Conservation (phyloP, 2,888 invertebrate genomes). For the Rhorus exstirpatorius region DNA sequence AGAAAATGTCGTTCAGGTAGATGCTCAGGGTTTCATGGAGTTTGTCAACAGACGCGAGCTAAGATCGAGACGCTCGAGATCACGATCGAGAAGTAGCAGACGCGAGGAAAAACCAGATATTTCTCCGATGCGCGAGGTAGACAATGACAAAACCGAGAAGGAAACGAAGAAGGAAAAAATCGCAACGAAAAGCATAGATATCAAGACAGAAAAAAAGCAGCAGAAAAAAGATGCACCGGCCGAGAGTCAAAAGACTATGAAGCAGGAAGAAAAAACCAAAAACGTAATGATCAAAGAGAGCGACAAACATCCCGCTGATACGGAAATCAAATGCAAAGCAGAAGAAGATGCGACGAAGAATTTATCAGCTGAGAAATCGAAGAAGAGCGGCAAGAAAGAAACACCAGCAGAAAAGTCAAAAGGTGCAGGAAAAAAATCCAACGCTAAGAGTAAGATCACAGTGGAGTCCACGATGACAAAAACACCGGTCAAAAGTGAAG, state of each 20-base stretch:
- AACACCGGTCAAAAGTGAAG: not conserved
- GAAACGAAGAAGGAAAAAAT: slow-evolving; percentile 34
- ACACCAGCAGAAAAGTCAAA: slow-evolving; percentile 30
- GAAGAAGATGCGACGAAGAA: slow-evolving; percentile 26
- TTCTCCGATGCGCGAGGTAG: slow-evolving; percentile 44
- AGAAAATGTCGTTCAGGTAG: slow-evolving; percentile 81
- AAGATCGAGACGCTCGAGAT: slow-evolving; percentile 84
- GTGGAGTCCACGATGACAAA: slow-evolving; percentile 10
- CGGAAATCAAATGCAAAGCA: not conserved
- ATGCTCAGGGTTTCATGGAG: slow-evolving; percentile 87
- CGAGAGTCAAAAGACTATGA: slow-evolving; percentile 9
- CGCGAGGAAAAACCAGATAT: slow-evolving; percentile 63
- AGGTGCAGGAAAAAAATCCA: slow-evolving; percentile 40
- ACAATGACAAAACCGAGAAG: slow-evolving; percentile 50
- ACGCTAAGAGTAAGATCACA: slow-evolving; percentile 14
- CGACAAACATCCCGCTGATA: slow-evolving; percentile 4
- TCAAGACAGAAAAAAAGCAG: slow-evolving; percentile 15
- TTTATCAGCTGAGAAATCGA: slow-evolving; percentile 39
- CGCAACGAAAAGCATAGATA: not conserved
- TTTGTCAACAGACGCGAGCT: slow-evolving; percentile 86
- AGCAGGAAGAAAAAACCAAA: slow-evolving; percentile 29
- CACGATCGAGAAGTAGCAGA: slow-evolving; percentile 80
- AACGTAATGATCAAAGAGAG: slow-evolving; percentile 29
- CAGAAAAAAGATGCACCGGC: slow-evolving; percentile 17
- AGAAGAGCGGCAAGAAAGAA: slow-evolving; percentile 56